Evolutionary conservation across 2,888 invertebrate species (phyloP), one percentile per base, ranked within the genome.

Genomic region (Hedychridium roseum): DNA sequence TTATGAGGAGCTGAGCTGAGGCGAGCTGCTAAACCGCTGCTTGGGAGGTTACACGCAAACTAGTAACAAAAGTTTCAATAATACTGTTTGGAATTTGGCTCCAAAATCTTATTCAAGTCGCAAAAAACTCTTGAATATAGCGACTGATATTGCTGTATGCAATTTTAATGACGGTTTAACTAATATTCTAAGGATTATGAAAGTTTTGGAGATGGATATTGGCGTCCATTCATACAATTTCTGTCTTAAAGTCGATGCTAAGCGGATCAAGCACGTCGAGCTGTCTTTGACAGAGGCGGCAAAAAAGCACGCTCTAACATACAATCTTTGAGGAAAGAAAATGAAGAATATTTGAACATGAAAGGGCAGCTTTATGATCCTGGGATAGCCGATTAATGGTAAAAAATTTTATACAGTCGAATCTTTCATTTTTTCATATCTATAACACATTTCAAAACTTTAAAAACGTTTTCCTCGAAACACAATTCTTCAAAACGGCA

Each of bases 401-500:
- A 20, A 2, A 41, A 14, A 41, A 32, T 9, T 38, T 32, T 32
- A 15, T 14, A 17, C n/a, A 43, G 31, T 28, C 17, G 14, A 28
- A 42, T 42, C 15, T 34, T 42, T 12, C 23, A 14, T 38, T 38
- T 43, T 23, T 38, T 26, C 35, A 43, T 2, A 15, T 43, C 21
- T 34, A 42, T 11, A 42, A 35, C 32, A 16, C 42, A 16, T 42
- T 18, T 35, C 3, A 36, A 35, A 42, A 14, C 32, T 42, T 42
- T 32, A 26, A 50, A 39, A 34, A 40, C 45, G 36, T 50, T 45
- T 45, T 50, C 40, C 44, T 41, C 45, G 39, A 45, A 50, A 50
- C 40, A 34, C 28, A 17, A 28, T 41, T 41, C 46, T 47, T 50
- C 23, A 35, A 36, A 17, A 32, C 28, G 46, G 46, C 36, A 28